Base-by-base conservation (phyloP, 2,888 invertebrate species). In the Polydesmus complanatus region DNA sequence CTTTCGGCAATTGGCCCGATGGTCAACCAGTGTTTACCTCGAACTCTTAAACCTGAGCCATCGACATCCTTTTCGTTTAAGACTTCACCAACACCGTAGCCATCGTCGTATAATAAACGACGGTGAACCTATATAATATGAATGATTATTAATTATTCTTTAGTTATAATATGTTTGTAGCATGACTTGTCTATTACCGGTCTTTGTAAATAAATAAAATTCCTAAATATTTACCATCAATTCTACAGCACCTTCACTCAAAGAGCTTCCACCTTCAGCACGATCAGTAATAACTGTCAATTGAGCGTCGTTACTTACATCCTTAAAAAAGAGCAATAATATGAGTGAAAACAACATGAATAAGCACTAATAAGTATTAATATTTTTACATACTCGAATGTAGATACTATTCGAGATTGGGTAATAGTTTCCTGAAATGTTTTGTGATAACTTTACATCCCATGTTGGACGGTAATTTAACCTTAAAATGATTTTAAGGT, bases 81-180 rank as follows among this genome's bases (percentile, higher is more conserved):
- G 0, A 93, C 83, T 74, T 97, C 96, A 0, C 80, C 88, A 0
- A 97, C 95, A 0, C 97, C 97, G 68, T 92, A 91, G 0, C 85
- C 86, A 71, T 98, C 97, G 68, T 98, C 97, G 59, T 80, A 79
- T 1, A 92, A 70, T 22, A 90, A 74, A 52, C 92, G 79, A 60
- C 97, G 37, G 14, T 37, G 80, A 70, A 97, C 96, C 85, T 84
- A 22, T n/a, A n/a, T n/a, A n/a, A n/a, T n/a, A n/a, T n/a, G n/a
- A n/a, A n/a, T n/a, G n/a, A n/a, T n/a, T n/a, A n/a, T n/a, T n/a
- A n/a, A n/a, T n/a, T n/a, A n/a, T n/a, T n/a, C n/a, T n/a, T n/a
- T n/a, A n/a, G n/a, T n/a, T n/a, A n/a, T n/a, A n/a, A n/a, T n/a
- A n/a, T n/a, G n/a, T n/a, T n/a, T n/a, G n/a, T n/a, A n/a, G n/a